These are phyloP conservation scores for Protomyctophum bolini DNA, from an alignment of 2,113 vertebrate species.

Conservation along the genomic window DNA sequence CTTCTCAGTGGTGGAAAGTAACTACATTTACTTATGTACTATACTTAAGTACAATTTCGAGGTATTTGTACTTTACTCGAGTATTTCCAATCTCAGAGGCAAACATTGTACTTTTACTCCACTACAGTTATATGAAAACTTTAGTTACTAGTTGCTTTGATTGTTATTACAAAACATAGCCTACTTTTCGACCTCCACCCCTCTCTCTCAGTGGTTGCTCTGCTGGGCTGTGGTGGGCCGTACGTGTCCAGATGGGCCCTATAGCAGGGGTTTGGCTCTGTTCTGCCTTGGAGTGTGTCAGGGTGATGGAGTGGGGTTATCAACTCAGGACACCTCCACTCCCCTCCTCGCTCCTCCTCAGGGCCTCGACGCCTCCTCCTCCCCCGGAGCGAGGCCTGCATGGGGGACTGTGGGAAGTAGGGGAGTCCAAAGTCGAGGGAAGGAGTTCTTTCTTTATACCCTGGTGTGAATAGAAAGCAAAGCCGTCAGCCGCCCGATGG, in stretches of 20 bases:
- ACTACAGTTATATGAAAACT: too few species aligned
- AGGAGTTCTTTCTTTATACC: conserved; percentile 7
- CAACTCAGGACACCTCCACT: conserved; percentile 52
- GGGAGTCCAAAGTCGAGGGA: conserved; percentile 6
- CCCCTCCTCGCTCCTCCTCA: conserved; percentile 2
- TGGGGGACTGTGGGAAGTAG: conserved; percentile 47
- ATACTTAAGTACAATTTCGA: too few species aligned
- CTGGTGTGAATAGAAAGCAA: conserved; percentile 33
- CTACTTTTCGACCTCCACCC: background rate
- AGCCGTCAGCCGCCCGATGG: conserved; percentile 20
- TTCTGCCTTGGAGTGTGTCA: conserved; percentile 36
- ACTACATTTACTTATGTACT: too few species aligned
- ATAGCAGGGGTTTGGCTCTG: background rate
- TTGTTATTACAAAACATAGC: too few species aligned
- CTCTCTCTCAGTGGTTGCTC: conserved; percentile 14
- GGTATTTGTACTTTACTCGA: too few species aligned
- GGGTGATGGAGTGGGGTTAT: conserved; percentile 69
- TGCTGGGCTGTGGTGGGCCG: background rate
- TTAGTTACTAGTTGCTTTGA: too few species aligned
- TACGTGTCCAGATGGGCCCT: conserved; percentile 28
- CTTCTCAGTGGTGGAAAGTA: background rate
- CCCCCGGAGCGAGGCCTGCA: conserved; percentile 22
- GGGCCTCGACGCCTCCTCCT: conserved; percentile 4
- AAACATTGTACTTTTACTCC: too few species aligned
- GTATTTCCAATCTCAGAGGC: too few species aligned